Conservation (phyloP, 2,888 invertebrate genomes). For the Rhaphigaster nebulosa region DNA sequence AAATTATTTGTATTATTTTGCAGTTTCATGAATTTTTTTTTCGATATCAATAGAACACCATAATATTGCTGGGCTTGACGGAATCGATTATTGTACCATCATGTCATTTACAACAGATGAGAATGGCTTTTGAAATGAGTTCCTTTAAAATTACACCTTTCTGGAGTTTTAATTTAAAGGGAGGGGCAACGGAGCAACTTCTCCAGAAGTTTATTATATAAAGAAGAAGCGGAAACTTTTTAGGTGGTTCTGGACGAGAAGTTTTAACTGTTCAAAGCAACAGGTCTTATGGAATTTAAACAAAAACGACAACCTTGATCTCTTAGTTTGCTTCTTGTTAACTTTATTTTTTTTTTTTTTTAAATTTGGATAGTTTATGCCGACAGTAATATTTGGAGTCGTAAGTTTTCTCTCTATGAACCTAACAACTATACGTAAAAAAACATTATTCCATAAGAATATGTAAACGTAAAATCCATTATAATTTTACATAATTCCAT, state of each 20-base stretch:
- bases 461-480: too few relatives aligned
- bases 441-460: too few relatives aligned
- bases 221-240: slow-evolving; percentile 41
- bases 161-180: slow-evolving; percentile 31
- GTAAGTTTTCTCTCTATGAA: too few relatives aligned
- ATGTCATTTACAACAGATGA: not conserved
- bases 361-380: not conserved
- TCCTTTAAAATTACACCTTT: slow-evolving; percentile 26
- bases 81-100: not conserved
- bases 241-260: slow-evolving; percentile 25
- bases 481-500: too few relatives aligned
- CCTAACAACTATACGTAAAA: too few relatives aligned
- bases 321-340: not conserved
- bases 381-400: not conserved
- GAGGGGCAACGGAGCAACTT: not conserved
- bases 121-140: slow-evolving; percentile 9
- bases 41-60: not conserved
- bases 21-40: not conserved
- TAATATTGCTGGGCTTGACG: not conserved
- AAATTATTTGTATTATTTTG: not conserved
- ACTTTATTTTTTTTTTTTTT: not conserved
- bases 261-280: slow-evolving; percentile 41
- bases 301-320: slow-evolving; percentile 18
- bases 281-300: slow-evolving; percentile 43
- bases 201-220: slow-evolving; percentile 39